Evolutionary conservation across 2,888 invertebrate species (phyloP), one percentile per base, ranked within the genome.

Genomic region (Hypomecis atomaria): DNA sequence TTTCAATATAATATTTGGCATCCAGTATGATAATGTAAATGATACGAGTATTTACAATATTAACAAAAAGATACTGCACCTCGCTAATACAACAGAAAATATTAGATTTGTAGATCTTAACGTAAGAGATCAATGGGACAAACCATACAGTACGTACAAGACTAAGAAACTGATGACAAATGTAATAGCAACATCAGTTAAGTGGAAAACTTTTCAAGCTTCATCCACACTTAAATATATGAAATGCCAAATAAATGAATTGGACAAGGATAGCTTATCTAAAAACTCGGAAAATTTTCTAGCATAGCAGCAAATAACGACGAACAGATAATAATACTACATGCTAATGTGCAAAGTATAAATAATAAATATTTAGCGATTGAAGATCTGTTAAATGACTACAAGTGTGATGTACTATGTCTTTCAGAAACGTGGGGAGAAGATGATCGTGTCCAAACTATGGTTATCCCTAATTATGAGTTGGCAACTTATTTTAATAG

Each of bases 331-430:
- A 45, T 54, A 36, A 44, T 54, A 43, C 8, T 42, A 7, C 54
- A 54, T 34, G 54, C 54, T 43, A 54, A 54, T 8, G n/a, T 54
- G 8, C 55, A 56, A 33, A 37, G 45, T 13, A 45, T 56, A 0
- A 37, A 37, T 37, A 56, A 56, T 13, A 56, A 56, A 23, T 45
- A 45, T 45, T 9, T 45, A 45, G 37, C 23, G 0, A 45, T 56
- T 6, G 55, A 56, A 45, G 44, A 55, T 36, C 37, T 45, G 7
- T 11, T 55, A 7, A 13, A 45, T 37, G 45, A 55, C 9, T n/a
- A 45, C 9, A 33, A 44, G 3, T 55, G 55, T 55, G 45, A 55
- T 36, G 13, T 55, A 9, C n/a, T 55, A 13, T 55, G 55, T 10
- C 10, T 55, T 1, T 37, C 55, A 13, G 55, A 55, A 10, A 55